Percentiles rank a stretch among this genome's conserved stretches.
These are phyloP conservation scores for Plagiodera versicolora DNA, from an alignment of 2,888 invertebrate species.

Conservation along the genomic window DNA sequence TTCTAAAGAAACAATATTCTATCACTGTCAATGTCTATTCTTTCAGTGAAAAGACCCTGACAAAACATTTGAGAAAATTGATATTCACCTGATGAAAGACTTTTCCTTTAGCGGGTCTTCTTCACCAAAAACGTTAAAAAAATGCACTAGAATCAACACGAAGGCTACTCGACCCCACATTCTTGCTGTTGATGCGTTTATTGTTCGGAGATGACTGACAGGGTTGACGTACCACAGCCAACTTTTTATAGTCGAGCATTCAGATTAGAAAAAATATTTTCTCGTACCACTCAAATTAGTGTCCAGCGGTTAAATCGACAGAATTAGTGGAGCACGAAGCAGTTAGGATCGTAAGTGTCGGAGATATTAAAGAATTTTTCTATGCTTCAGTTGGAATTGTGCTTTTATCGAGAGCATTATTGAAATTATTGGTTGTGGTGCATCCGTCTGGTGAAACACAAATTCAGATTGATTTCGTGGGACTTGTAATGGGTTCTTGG, in stretches of 20 bases:
- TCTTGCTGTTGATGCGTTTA: neutral
- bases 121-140: neutral
- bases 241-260: conserved; percentile 11
- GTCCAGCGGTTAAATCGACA: conserved; percentile 39
- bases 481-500: neutral
- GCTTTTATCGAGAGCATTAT: neutral
- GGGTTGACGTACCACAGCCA: conserved; percentile 4
- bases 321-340: conserved; percentile 56
- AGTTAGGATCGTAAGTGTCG: conserved; percentile 49
- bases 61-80: too few relatives aligned
- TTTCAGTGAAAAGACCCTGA: too few relatives aligned
- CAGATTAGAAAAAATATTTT: conserved; percentile 27
- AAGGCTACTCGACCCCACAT: neutral
- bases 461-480: neutral
- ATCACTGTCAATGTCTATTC: too few relatives aligned
- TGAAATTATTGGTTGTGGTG: neutral
- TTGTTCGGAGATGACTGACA: conserved; percentile 7
- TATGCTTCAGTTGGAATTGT: conserved; percentile 27
- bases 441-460: neutral
- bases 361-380: conserved; percentile 53
- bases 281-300: conserved; percentile 32
- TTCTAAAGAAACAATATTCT: too few relatives aligned
- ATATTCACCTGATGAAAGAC: neutral
- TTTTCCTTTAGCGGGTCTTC: neutral
- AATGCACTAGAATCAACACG: neutral